Evolutionary conservation across 2,888 invertebrate genomes (phyloP).

Genomic region (Noctuana brunneofusca): DNA sequence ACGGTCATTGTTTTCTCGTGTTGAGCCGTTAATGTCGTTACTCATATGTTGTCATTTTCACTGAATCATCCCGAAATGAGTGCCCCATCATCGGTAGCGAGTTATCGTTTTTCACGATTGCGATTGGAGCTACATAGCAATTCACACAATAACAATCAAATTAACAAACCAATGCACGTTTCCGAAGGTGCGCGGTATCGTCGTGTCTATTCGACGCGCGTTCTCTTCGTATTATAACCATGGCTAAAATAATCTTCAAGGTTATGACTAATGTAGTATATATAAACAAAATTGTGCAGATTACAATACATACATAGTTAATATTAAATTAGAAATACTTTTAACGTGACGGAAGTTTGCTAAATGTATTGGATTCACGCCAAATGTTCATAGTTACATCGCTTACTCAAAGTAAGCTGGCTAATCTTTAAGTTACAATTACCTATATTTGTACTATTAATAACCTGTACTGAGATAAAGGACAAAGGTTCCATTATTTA

Average conservation of each 20-base stretch:
- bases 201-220: constrained; percentile 42
- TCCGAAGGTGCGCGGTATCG: constrained; percentile 37
- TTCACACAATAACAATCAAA: constrained; percentile 35
- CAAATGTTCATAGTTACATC: constrained; percentile 9
- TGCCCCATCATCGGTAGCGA: neutral
- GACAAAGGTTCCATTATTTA: too few species aligned
- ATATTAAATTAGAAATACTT: constrained; percentile 6
- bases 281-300: constrained; percentile 13
- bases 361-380: constrained; percentile 2
- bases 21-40: constrained; percentile 30
- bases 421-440: neutral
- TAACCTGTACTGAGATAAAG: too few species aligned
- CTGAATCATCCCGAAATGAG: constrained; percentile 36
- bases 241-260: constrained; percentile 36
- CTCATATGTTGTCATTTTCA: constrained; percentile 36
- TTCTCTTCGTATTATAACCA: constrained; percentile 37
- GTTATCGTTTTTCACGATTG: constrained; percentile 16
- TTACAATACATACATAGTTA: constrained; percentile 17
- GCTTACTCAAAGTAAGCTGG: neutral
- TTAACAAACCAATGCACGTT: constrained; percentile 49
- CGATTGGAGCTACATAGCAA: constrained; percentile 38
- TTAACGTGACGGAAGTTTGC: neutral
- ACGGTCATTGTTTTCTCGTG: constrained; percentile 25
- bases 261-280: constrained; percentile 27
- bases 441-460: neutral